Percentiles rank a stretch among this genome's conserved stretches.
Conservation (phyloP, 1,140 invertebrate species). For the Sminthurinus signatus region DNA sequence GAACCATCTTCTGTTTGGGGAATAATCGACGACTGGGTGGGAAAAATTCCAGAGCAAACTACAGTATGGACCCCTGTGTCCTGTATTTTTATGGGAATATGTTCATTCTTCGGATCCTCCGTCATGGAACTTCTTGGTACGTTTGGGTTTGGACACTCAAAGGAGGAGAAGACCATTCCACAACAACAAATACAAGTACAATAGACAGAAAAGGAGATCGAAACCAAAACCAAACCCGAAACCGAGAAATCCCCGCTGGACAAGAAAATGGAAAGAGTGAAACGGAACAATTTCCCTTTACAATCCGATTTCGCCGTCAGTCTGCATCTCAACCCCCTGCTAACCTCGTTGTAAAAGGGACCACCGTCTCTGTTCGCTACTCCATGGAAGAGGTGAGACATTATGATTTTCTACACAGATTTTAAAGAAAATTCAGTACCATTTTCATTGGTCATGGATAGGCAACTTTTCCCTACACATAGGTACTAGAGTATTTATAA, state of each 20-base stretch:
- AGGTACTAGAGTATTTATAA: no score
- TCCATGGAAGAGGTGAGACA: constrained; percentile 8
- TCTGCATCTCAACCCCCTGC: not conserved
- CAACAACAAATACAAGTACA: no score
- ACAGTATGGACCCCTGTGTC: constrained; percentile 2
- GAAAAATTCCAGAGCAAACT: not conserved
- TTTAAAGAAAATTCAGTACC: no score
- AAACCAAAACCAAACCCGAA: not conserved
- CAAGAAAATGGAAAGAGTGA: not conserved
- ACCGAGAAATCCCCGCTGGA: not conserved
- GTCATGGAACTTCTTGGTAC: constrained; percentile 4
- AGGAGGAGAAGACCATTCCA: not conserved
- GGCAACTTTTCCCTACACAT: no score
- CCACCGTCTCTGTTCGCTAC: not conserved
- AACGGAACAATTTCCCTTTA: not conserved
- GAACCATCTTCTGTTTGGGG: constrained; percentile 3
- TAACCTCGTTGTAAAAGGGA: not conserved
- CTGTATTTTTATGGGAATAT: not conserved
- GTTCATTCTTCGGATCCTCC: constrained; percentile 7
- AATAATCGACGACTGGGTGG: not conserved
- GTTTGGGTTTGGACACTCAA: constrained; percentile 10
- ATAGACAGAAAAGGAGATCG: no score
- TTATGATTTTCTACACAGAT: no score
- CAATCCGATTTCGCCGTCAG: not conserved
- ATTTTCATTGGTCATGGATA: no score